Conservation (phyloP, 1,140 invertebrate species). For the Zaprionus inermis region DNA sequence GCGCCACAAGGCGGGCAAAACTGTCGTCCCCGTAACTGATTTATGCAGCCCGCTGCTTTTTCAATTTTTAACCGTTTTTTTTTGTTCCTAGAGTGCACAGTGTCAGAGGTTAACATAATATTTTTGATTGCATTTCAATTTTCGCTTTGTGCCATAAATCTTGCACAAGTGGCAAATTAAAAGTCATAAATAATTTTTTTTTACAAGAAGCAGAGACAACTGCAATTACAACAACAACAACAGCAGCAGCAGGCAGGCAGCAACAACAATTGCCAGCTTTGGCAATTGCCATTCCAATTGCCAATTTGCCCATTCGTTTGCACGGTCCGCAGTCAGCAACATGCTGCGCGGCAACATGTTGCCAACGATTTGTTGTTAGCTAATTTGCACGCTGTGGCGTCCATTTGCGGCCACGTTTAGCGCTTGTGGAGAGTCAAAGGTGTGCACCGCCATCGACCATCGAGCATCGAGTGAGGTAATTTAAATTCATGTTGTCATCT, state of each 20-base stretch:
- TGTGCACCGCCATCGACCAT: conserved; percentile 10
- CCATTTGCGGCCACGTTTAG: conserved; percentile 21
- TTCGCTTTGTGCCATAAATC: conserved; percentile 72
- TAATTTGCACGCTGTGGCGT: conserved; percentile 42
- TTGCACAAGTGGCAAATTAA: conserved; percentile 75
- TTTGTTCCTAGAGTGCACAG: conserved; percentile 13
- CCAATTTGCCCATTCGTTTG: conserved; percentile 29
- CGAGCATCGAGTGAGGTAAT: conserved; percentile 29
- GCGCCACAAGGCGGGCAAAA: conserved; percentile 46
- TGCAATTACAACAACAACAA: no score
- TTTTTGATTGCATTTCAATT: conserved; percentile 81
- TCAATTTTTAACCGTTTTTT: conserved; percentile 25
- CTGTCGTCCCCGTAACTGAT: conserved; percentile 48
- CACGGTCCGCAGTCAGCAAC: conserved; percentile 36
- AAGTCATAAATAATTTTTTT: conserved; percentile 80
- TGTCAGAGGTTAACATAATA: conserved; percentile 79
- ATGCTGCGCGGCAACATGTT: conserved; percentile 55
- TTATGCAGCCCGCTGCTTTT: conserved; percentile 49
- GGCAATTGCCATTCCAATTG: conserved; percentile 43
- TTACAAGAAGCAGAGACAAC: conserved; percentile 22
- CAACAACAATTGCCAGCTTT: conserved; percentile 11
- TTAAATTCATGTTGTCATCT: conserved; percentile 48
- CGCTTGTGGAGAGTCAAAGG: conserved; percentile 39
- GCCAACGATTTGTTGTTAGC: conserved; percentile 42
- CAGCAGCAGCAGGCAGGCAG: background rate